A percentile compares a stretch with the other conserved stretches of the same genome.
These are phyloP conservation scores for Microplitis mediator DNA, from an alignment of 1,140 invertebrate species.

Conservation along the genomic window DNA sequence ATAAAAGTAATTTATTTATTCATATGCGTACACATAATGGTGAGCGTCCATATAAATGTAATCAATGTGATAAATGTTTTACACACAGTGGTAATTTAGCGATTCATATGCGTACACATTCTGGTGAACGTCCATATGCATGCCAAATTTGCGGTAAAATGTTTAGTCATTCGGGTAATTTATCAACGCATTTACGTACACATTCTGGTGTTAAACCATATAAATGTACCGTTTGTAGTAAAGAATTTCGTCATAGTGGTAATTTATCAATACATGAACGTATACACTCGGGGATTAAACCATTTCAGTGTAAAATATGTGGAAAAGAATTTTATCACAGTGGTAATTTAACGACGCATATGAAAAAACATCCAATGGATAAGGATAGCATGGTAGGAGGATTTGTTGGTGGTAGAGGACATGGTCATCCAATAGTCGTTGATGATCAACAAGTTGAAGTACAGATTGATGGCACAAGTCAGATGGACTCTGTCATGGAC, in stretches of 20 bases:
- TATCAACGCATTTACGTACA: constrained; percentile 66
- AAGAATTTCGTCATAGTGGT: constrained; percentile 65
- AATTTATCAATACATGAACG: constrained; percentile 64
- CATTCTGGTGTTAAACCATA: constrained; percentile 66
- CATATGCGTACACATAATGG: constrained; percentile 70
- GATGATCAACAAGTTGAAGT: constrained; percentile 3
- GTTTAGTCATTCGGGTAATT: constrained; percentile 65
- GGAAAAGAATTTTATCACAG: constrained; percentile 72
- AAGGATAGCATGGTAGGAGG: neutral
- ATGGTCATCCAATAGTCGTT: neutral
- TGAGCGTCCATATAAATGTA: constrained; percentile 75
- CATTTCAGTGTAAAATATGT: constrained; percentile 75
- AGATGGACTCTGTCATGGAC: too few relatives aligned
- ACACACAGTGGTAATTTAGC: constrained; percentile 69
- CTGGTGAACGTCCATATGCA: constrained; percentile 67
- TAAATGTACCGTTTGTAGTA: constrained; percentile 62
- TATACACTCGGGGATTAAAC: constrained; percentile 64
- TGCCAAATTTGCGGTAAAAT: constrained; percentile 68
- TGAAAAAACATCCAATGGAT: constrained; percentile 55
- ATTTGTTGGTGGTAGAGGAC: neutral
- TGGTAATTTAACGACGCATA: constrained; percentile 65
- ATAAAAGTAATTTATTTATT: constrained; percentile 65
- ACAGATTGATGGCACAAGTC: neutral
- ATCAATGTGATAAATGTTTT: constrained; percentile 73
- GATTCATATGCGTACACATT: constrained; percentile 67